Base-by-base conservation (phyloP, 2,888 invertebrate genomes). In the Lasioglossum marginatum region DNA sequence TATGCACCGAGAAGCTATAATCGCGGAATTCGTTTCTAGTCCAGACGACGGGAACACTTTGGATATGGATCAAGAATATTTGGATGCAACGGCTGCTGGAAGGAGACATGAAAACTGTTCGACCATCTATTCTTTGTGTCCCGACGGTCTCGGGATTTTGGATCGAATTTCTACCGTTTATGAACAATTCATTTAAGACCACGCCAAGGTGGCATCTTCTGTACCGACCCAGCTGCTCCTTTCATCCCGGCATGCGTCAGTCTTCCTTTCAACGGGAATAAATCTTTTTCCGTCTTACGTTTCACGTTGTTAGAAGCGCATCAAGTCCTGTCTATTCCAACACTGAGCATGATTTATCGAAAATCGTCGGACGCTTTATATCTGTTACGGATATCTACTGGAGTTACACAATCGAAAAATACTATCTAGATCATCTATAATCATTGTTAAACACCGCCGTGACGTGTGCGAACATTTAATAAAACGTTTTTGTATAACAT, bases 71-170 rank as follows among this genome's bases (percentile, higher is more conserved):
- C 95, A 96, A 70, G 96, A 96, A 88, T 97, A 97, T 93, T 94
- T 95, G 34, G 96, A 97, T 84, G 97, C 97, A 0, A 96, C 97
- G 23, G 95, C 95, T 57, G 96, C 96, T 60, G 97, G 97, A 0
- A 95, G 96, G 87, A 96, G 96, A 92, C 97, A 97, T 94, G 96
- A 96, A 81, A 96, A 97, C 94, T 97, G 97, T 92, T 93, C 96
- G 23, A 95, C 95, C 48, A 94, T 97, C n/a, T 97, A 97, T 93
- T 94, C 95, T n/a, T 95, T 95, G 1, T 97, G 97, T 92, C 96
- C 96, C 27, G 95, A 96, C 85, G 97, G 96, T 19, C 95, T 96
- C 85, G 97, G 97, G 16, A 93, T 97, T 63, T 95, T 97, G 92
- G 97, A 97, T 92, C 93, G 92, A 72, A 92, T 95, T 27, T 89